Conservation (phyloP, 2,888 invertebrate genomes). For the Argynnis bischoffii region DNA sequence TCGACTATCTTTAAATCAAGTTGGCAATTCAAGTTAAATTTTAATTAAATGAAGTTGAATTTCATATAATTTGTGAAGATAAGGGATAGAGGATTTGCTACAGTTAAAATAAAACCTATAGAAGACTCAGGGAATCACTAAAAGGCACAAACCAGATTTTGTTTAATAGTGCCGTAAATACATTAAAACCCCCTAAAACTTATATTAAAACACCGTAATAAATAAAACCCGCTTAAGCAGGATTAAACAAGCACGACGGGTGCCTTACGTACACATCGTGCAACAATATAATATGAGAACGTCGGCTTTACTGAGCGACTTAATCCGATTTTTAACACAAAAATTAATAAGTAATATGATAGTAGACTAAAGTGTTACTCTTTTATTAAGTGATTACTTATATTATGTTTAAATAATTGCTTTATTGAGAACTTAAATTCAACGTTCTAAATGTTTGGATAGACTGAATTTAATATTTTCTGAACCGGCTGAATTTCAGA, state of each 20-base stretch:
- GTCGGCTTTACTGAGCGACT: conserved; percentile 19
- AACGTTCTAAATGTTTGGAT: too few relatives aligned
- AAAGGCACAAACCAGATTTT: background rate
- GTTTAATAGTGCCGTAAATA: conserved; percentile 7
- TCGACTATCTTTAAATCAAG: too few relatives aligned
- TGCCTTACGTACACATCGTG: conserved; percentile 16
- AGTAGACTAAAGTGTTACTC: background rate
- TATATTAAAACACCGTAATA: conserved; percentile 21
- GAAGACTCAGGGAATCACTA: background rate
- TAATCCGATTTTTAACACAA: conserved; percentile 27
- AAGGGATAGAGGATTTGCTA: too few relatives aligned
- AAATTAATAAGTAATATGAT: conserved; percentile 11
- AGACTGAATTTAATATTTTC: too few relatives aligned
- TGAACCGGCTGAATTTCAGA: too few relatives aligned
- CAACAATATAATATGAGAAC: conserved; percentile 16
- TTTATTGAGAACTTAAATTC: too few relatives aligned
- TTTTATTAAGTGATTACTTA: too few relatives aligned
- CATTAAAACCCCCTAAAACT: conserved; percentile 4
- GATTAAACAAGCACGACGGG: conserved; percentile 26
- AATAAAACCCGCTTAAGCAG: conserved; percentile 23
- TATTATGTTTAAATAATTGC: too few relatives aligned
- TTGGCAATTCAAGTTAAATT: too few relatives aligned
- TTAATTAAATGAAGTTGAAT: too few relatives aligned
- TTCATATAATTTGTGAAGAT: too few relatives aligned
- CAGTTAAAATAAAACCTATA: too few relatives aligned